A percentile compares a stretch with the other conserved stretches of the same genome.
Conservation (phyloP, 2,888 invertebrate genomes). For the Acheta domesticus region DNA sequence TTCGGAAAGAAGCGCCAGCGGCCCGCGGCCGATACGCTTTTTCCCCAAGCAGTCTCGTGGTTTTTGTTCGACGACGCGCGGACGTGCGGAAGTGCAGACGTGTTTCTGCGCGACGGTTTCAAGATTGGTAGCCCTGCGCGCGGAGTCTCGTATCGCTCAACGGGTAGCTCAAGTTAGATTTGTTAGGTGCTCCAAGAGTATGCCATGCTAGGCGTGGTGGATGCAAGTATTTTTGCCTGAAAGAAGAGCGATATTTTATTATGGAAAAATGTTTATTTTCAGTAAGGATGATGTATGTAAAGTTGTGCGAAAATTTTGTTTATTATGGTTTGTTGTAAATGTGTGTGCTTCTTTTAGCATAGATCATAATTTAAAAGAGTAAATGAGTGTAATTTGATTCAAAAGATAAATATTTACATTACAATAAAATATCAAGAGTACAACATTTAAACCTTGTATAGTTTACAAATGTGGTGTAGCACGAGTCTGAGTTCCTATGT, state of each 20-base stretch:
- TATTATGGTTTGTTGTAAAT: constrained; percentile 6
- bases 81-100: background rate
- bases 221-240: too few species aligned
- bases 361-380: constrained; percentile 7
- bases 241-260: too few species aligned
- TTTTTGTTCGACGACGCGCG: background rate
- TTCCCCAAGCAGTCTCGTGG: too few species aligned
- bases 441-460: background rate
- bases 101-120: too few species aligned
- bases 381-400: background rate
- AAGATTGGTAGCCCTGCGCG: too few species aligned
- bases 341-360: constrained; percentile 1
- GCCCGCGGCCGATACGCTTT: background rate
- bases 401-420: constrained; percentile 8
- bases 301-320: background rate
- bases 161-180: too few species aligned
- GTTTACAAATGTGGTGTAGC: background rate
- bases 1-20: background rate
- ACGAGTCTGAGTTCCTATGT: background rate
- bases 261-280: too few species aligned
- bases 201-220: too few species aligned
- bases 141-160: too few species aligned
- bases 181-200: too few species aligned
- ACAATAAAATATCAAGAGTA: constrained; percentile 9
- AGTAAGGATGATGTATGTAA: background rate